phyloP scores from a whole-genome alignment of 2,797 vertebrate species.

The Chelon labrosus region DNA sequence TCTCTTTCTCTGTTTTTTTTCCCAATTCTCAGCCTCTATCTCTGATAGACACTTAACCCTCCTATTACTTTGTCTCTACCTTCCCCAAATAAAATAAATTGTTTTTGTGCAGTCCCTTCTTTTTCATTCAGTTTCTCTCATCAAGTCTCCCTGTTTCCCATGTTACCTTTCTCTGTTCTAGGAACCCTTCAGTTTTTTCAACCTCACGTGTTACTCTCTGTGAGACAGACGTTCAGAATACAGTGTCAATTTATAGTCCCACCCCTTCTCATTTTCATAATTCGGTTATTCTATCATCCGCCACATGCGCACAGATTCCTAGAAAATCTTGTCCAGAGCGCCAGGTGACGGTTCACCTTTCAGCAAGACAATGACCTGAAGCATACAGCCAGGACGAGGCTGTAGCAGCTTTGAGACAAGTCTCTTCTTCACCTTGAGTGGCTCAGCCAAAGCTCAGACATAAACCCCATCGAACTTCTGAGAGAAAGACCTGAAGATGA shows the following conservation, averaged over 20 bases:
- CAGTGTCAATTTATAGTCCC: neutral
- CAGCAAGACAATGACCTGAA: neutral
- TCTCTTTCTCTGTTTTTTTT: neutral
- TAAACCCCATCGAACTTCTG: neutral
- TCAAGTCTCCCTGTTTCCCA: neutral
- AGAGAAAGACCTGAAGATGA: neutral
- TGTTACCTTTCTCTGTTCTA: neutral
- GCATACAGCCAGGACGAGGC: neutral
- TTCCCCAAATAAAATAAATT: slow-evolving; percentile 19
- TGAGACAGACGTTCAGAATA: neutral
- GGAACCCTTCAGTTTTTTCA: neutral
- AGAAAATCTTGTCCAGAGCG: neutral
- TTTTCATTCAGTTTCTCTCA: neutral
- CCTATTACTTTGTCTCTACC: neutral
- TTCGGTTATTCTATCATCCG: neutral
- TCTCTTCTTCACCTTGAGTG: neutral
- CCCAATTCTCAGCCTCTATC: neutral
- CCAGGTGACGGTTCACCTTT: neutral
- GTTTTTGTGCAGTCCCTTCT: neutral
- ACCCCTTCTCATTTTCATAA: neutral
- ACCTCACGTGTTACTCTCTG: neutral
- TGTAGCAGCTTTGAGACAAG: neutral
- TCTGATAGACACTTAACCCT: slow-evolving; percentile 37
- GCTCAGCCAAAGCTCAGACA: slow-evolving; percentile 5
- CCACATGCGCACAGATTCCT: neutral